Conservation (phyloP, 2,113 vertebrate species). For the Anolis carolinensis region DNA sequence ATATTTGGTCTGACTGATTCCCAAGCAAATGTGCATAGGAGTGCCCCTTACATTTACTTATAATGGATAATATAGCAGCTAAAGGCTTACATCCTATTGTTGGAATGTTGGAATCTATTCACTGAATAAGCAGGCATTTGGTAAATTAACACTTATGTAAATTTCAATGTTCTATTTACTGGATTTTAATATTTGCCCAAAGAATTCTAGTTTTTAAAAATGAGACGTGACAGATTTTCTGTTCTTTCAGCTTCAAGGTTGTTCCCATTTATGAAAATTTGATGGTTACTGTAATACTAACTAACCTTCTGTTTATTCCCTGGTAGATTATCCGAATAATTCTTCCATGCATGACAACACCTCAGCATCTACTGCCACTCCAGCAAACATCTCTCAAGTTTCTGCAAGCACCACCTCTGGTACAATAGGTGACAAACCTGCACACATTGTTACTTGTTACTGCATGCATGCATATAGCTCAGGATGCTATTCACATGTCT, state of each 20-base stretch:
- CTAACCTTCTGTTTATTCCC: conserved; percentile 67
- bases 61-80: too few species aligned
- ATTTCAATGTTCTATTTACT: too few species aligned
- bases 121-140: too few species aligned
- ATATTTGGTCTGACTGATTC: background rate
- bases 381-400: conserved; percentile 52
- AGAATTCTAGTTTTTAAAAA: background rate
- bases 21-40: background rate
- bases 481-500: background rate
- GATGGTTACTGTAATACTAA: conserved; percentile 15
- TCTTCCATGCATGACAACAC: conserved; percentile 34
- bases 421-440: conserved; percentile 74
- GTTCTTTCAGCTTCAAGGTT: background rate
- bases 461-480: conserved; percentile 12
- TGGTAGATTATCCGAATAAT: conserved; percentile 64
- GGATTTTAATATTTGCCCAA: too few species aligned
- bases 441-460: conserved; percentile 50
- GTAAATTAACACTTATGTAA: too few species aligned
- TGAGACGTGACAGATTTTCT: background rate
- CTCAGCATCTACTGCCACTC: conserved; percentile 43
- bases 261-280: background rate
- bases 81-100: background rate
- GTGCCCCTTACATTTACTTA: background rate
- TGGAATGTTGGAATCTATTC: too few species aligned
- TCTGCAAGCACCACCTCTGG: conserved; percentile 21